phyloP scores from a whole-genome alignment of 2,113 vertebrate genomes.

The Cygnus buccinator region DNA sequence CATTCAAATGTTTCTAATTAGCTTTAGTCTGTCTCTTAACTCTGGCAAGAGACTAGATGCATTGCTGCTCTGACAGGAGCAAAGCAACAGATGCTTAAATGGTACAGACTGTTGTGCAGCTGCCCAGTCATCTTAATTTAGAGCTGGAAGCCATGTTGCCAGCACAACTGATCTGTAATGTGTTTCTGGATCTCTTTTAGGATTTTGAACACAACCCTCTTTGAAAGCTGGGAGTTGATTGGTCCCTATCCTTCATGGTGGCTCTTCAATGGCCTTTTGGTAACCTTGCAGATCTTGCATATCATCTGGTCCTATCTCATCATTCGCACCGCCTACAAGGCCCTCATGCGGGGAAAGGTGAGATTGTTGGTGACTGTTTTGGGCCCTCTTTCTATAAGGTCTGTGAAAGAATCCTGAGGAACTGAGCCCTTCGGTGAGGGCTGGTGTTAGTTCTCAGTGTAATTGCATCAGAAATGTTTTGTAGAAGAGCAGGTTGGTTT shows the following conservation, averaged over 20 bases:
- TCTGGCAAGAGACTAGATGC: neutral
- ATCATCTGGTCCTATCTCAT: conserved; percentile 97
- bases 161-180: neutral
- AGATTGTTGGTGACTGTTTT: neutral
- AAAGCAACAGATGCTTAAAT: conserved; percentile 36
- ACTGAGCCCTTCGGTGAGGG: neutral
- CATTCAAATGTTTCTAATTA: neutral
- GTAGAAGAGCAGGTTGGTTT: neutral
- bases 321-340: conserved; percentile 88
- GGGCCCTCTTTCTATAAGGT: neutral
- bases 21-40: neutral
- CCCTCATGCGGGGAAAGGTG: conserved; percentile 91
- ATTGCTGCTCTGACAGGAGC: neutral
- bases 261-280: conserved; percentile 91
- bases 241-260: conserved; percentile 96
- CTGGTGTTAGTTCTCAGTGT: neutral
- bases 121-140: neutral
- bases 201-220: conserved; percentile 93
- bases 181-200: conserved; percentile 73
- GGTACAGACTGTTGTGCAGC: neutral
- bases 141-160: neutral
- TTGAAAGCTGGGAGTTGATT: conserved; percentile 94
- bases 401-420: rapidly evolving
- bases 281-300: conserved; percentile 89
- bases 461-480: neutral